phyloP scores from a whole-genome alignment of 2,888 invertebrate species.

The Tipula unca region DNA sequence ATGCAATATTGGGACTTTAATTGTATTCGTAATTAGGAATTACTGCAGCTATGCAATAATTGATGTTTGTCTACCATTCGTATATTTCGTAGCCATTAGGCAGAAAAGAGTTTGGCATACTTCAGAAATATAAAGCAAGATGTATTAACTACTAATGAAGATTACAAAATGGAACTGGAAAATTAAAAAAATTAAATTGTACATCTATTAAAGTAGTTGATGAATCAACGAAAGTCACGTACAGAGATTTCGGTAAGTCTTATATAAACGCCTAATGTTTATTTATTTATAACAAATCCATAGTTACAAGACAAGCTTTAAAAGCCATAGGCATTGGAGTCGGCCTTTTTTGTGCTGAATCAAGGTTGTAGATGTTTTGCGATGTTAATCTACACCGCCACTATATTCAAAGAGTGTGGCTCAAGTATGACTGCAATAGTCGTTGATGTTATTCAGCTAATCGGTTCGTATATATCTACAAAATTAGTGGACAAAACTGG shows the following conservation, averaged over 20 bases:
- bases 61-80: background rate
- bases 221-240: too few relatives aligned
- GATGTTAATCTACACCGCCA: constrained; percentile 38
- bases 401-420: constrained; percentile 36
- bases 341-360: constrained; percentile 33
- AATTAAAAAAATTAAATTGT: too few relatives aligned
- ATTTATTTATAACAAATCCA: too few relatives aligned
- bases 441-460: constrained; percentile 36
- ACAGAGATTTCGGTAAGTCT: too few relatives aligned
- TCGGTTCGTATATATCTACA: constrained; percentile 36
- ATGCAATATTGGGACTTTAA: too few relatives aligned
- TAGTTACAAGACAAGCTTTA: too few relatives aligned
- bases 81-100: constrained; percentile 2
- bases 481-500: constrained; percentile 37
- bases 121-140: background rate
- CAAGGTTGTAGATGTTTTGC: constrained; percentile 38
- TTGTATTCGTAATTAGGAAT: constrained; percentile 33
- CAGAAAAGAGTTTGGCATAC: too few relatives aligned
- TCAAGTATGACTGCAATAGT: constrained; percentile 36
- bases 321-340: constrained; percentile 36
- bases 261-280: too few relatives aligned
- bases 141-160: too few relatives aligned
- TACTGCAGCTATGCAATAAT: background rate
- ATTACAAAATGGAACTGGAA: too few relatives aligned
- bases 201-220: too few relatives aligned